phyloP scores from a whole-genome alignment of 2,797 vertebrate genomes.

The Sebastes variabilis region DNA sequence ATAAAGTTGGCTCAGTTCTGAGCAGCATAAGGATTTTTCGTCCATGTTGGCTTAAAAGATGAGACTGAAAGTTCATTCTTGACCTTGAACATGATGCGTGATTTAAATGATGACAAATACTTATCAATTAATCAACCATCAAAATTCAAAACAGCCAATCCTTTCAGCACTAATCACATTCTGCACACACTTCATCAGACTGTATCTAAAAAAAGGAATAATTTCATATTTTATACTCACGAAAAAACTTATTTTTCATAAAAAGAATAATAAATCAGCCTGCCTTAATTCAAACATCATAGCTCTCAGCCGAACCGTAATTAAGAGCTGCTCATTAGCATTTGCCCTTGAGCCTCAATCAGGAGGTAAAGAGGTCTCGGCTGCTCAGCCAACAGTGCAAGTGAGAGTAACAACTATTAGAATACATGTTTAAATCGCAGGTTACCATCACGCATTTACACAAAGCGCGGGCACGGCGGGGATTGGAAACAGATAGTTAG shows the following conservation, averaged over 20 bases:
- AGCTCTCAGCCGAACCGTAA: conserved; percentile 8
- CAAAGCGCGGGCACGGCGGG: conserved; percentile 20
- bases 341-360: conserved; percentile 39
- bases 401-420: neutral
- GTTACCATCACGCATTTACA: conserved; percentile 14
- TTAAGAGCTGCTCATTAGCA: conserved; percentile 40
- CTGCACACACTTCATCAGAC: neutral
- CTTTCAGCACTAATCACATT: neutral
- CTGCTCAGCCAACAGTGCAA: neutral
- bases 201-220: neutral
- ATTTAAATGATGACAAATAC: neutral
- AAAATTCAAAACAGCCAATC: neutral
- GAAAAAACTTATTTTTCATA: neutral
- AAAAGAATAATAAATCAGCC: conserved; percentile 1
- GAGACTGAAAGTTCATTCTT: neutral
- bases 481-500: conserved; percentile 20
- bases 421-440: conserved; percentile 25
- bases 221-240: neutral
- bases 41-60: neutral
- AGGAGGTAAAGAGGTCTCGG: neutral
- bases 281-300: neutral
- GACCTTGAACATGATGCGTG: neutral
- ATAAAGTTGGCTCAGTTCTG: too few species aligned
- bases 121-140: neutral
- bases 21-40: neutral